Base-by-base conservation (phyloP, 92 coral and sea anemone species). In the Heteractis magnifica region DNA sequence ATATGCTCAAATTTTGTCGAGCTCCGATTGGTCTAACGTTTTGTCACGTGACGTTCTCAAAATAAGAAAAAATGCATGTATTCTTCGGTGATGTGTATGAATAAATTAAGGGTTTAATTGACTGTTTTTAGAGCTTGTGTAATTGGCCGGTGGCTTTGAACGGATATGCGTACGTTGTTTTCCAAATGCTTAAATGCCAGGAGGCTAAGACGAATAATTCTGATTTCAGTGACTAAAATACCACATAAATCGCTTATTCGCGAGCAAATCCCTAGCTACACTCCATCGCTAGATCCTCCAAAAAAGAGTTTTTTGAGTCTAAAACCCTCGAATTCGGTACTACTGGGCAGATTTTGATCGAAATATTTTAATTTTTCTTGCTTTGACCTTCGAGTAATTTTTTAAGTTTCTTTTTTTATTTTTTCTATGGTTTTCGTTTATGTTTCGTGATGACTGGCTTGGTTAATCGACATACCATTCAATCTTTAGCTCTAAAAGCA, bases 391-490 rank as follows among this genome's bases (percentile, higher is more conserved):
- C 0, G 20, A 68, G 73, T 68, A 13, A 68, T 12, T n/a, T 68
- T 68, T 68, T 65, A 18, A 20, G 10, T 23, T 68, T 68, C 6
- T 10, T 41, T 34, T 78, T 79, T 16, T 4, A 72, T 60, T 15
- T 10, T 10, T 65, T 16, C 50, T 60, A 53, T 49, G 55, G 51
- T 74, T 74, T 49, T 48, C 10, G 15, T 59, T 58, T 62, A 13
- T 56, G 8, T 60, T 51, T 52, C 50, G 50, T 41, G 55, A 73
- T 75, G 98, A 84, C 92, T 50, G 98, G 98, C 13, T 76, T 95
- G 56, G 94, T 93, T n/a, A 93, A 90, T 82, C 90, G 95, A 1
- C 92, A 95, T 77, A 88, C 91, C 12, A 90, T 82, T 76, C 77
- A 84, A 19, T 79, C 91, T 75, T 84, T 95, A 16, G 93, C 87